Base-by-base conservation (phyloP, 2,888 invertebrate genomes). In the Sepioteuthis lessoniana region DNA sequence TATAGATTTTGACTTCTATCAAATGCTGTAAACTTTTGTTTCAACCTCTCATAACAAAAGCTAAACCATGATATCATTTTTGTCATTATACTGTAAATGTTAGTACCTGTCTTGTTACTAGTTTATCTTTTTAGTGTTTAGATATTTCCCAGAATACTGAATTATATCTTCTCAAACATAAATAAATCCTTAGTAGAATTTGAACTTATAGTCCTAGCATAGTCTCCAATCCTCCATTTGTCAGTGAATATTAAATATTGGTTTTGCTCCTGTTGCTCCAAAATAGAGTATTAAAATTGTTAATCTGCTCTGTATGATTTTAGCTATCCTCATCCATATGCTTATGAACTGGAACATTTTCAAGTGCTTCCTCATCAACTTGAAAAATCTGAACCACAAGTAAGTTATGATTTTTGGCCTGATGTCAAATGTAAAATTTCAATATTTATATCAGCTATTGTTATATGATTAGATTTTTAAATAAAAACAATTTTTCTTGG, bases 281-380 rank as follows among this genome's bases (percentile, higher is more conserved):
- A 37, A 55, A 28, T 31, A 37, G n/a, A 76, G n/a, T 76, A 76
- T 55, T 25, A 55, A 55, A 55, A 55, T 31, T 76, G n/a, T n/a
- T 35, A n/a, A 91, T 93, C 90, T 93, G 19, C 90, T 38, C 60
- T 38, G 93, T 94, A 90, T 76, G n/a, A 21, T 94, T 93, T 94
- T 96, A 98, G 98, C 94, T 98, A 98, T 97, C 98, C 98, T 95
- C 99, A 99, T 97, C 99, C 99, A 0, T 99, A 99, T 97, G 98
- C 98, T 96, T 98, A 98, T 96, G 99, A 99, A 97, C 97, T 99
- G 94, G 98, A 98, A 91, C 97, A 98, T 95, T 99, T 98, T 96
- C 97, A 97, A 60, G 98, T 98, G 0, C 95, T 97, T 7, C 46
- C 97, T 0, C 96, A 97, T 0, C 98, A 98, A 94, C 97, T 98